These are phyloP conservation scores for Pyrocoelia pectoralis DNA, from an alignment of 2,888 invertebrate genomes.

Conservation along the genomic window DNA sequence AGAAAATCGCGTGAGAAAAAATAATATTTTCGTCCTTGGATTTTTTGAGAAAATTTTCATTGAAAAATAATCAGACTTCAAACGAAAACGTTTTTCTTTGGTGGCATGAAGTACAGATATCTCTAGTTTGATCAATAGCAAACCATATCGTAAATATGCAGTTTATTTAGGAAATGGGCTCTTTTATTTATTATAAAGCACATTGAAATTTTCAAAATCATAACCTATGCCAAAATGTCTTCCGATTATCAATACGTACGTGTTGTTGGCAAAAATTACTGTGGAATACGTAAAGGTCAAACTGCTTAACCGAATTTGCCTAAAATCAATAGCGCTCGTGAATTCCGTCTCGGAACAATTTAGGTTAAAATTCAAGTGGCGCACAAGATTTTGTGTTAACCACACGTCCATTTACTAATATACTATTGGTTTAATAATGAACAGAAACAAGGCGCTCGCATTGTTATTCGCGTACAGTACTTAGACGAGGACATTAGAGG, in stretches of 20 bases:
- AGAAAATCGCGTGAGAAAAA: no score
- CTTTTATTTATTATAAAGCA: not conserved
- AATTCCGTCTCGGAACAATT: conserved; percentile 8
- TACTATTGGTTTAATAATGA: no score
- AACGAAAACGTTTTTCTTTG: not conserved
- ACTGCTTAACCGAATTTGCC: conserved; percentile 13
- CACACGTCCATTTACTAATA: no score
- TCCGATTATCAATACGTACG: not conserved
- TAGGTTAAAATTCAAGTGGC: conserved; percentile 7
- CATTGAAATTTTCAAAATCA: no score
- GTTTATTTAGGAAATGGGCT: not conserved
- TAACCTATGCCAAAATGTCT: no score
- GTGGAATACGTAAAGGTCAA: conserved; percentile 5
- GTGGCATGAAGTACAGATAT: not conserved
- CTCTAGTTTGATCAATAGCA: conserved; percentile 4
- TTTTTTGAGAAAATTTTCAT: no score
- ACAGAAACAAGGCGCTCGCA: not conserved
- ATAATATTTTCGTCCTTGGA: no score
- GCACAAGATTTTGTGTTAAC: not conserved
- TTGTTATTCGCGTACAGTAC: conserved; percentile 3
- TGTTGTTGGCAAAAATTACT: not conserved
- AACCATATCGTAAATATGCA: not conserved
- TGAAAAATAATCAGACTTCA: not conserved
- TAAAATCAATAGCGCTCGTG: conserved; percentile 13
- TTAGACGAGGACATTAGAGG: conserved; percentile 25